These are phyloP conservation scores for Toxonevra muliebris DNA, from an alignment of 2,888 invertebrate species.

Conservation along the genomic window DNA sequence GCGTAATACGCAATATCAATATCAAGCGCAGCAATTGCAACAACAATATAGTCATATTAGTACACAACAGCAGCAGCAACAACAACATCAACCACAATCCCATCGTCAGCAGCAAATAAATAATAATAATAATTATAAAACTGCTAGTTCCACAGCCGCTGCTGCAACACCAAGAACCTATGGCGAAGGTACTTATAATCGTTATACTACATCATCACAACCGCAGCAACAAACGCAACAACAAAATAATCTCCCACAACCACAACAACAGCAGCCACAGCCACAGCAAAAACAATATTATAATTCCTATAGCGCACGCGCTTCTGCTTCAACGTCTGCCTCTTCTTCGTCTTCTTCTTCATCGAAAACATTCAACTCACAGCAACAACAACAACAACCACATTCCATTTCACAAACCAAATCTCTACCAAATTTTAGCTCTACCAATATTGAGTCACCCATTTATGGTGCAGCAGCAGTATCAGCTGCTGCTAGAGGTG, in stretches of 20 bases:
- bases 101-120: constrained; percentile 39
- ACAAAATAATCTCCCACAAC: constrained; percentile 37
- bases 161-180: constrained; percentile 49
- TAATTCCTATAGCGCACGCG: constrained; percentile 51
- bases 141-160: constrained; percentile 42
- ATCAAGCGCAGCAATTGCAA: constrained; percentile 48
- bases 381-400: constrained; percentile 28
- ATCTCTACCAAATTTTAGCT: constrained; percentile 37
- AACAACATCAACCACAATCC: constrained; percentile 40
- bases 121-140: constrained; percentile 52
- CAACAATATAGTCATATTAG: constrained; percentile 43
- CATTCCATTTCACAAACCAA: constrained; percentile 19
- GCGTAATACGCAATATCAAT: constrained; percentile 51
- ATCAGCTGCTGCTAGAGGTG: constrained; percentile 35
- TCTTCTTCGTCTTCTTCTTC: constrained; percentile 31
- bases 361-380: constrained; percentile 19
- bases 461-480: constrained; percentile 30
- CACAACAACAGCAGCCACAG: constrained; percentile 37
- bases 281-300: constrained; percentile 49
- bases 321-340: constrained; percentile 37
- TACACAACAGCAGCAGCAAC: constrained; percentile 35
- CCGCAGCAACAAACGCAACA: constrained; percentile 36
- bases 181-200: constrained; percentile 60
- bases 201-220: constrained; percentile 41
- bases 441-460: constrained; percentile 45